Percentiles rank a stretch among this genome's conserved stretches.
Conservation (phyloP, 2,888 invertebrate genomes). For the Bugulina stolonifera region DNA sequence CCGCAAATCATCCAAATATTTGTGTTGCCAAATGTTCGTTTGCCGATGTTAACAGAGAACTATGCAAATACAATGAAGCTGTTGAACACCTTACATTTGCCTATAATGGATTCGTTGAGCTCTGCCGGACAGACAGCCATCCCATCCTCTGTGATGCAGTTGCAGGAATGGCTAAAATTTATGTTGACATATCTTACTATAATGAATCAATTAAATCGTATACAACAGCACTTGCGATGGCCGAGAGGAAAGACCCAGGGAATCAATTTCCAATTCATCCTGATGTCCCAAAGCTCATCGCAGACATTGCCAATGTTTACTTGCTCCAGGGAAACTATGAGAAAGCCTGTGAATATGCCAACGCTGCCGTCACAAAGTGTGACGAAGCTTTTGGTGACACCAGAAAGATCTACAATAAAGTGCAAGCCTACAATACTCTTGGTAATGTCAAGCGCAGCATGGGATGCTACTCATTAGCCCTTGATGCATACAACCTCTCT, state of each 20-base stretch:
- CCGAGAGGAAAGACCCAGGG: neutral
- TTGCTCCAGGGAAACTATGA: neutral
- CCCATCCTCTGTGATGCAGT: neutral
- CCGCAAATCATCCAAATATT: neutral
- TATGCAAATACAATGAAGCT: neutral
- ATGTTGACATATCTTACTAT: neutral
- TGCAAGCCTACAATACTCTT: neutral
- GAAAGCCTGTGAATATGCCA: neutral
- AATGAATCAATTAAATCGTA: neutral
- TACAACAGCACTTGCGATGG: neutral
- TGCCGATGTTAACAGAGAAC: neutral
- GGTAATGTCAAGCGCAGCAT: neutral
- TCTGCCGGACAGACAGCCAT: neutral
- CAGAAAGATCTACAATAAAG: neutral
- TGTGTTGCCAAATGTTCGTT: neutral
- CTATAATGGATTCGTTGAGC: neutral
- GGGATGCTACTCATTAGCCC: neutral
- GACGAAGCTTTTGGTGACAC: neutral
- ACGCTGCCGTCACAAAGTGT: neutral
- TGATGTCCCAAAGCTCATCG: neutral
- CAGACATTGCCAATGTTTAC: neutral
- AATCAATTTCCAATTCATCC: no score
- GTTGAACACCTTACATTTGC: neutral
- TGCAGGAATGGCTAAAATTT: neutral
- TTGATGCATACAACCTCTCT: neutral